Conservation (phyloP, 2,113 vertebrate genomes). For the Balaeniceps rex region DNA sequence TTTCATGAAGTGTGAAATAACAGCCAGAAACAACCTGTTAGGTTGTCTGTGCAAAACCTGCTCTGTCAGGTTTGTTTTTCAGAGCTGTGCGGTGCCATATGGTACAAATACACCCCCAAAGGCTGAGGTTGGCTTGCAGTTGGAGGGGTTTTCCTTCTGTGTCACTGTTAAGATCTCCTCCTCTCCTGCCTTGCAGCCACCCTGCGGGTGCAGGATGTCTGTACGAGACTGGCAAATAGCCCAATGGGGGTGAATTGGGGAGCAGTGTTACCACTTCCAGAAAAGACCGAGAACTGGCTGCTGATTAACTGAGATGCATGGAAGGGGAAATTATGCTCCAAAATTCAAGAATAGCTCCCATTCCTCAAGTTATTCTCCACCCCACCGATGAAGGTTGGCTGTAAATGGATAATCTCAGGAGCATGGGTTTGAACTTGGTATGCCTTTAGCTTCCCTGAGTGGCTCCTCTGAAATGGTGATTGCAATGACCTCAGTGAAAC, state of each 20-base stretch:
- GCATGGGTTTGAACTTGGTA: background rate
- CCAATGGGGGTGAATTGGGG: background rate
- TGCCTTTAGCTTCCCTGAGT: background rate
- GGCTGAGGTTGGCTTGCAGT: background rate
- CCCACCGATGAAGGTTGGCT: background rate
- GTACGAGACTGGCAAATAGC: background rate
- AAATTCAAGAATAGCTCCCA: background rate
- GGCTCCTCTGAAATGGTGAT: background rate
- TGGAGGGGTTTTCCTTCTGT: background rate
- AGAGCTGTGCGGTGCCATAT: background rate
- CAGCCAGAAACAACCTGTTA: background rate
- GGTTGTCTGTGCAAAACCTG: background rate
- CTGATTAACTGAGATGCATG: background rate
- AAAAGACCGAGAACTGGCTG: background rate
- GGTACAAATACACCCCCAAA: background rate
- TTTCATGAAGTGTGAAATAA: background rate
- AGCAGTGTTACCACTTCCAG: background rate
- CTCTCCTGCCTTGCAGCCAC: background rate
- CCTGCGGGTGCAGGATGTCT: background rate
- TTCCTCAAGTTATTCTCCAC: background rate
- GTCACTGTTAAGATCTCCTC: background rate
- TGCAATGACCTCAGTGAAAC: background rate
- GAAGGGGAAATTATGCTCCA: background rate
- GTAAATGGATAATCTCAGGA: background rate
- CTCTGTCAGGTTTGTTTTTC: background rate